Percentiles rank a stretch among this genome's conserved stretches.
Evolutionary conservation across 2,888 invertebrate species (phyloP).

Genomic region (Plagodis pulveraria): DNA sequence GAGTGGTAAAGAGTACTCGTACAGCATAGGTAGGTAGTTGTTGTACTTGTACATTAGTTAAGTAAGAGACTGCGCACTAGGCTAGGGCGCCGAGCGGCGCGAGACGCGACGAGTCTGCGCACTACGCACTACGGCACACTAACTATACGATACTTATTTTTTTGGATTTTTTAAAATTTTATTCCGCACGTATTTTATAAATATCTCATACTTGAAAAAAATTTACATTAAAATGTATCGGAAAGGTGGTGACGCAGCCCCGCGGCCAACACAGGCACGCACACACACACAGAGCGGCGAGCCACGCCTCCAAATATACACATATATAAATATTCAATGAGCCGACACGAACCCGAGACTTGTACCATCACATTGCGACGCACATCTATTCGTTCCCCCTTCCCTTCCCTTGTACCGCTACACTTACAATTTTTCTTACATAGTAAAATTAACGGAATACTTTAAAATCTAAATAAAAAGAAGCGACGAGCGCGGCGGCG

Average conservation of each 20-base stretch:
- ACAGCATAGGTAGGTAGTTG: too few species aligned
- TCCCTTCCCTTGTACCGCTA: slow-evolving; percentile 79
- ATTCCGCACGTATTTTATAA: slow-evolving; percentile 82
- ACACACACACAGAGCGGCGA: slow-evolving; percentile 38
- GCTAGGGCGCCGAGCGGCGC: slow-evolving; percentile 28
- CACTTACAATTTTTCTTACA: slow-evolving; percentile 77
- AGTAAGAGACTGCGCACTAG: slow-evolving; percentile 42
- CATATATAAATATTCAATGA: slow-evolving; percentile 63
- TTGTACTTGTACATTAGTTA: background rate
- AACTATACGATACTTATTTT: slow-evolving; percentile 67
- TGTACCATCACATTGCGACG: slow-evolving; percentile 76
- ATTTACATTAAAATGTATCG: slow-evolving; percentile 81
- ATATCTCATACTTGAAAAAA: slow-evolving; percentile 84
- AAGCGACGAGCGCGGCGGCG: slow-evolving; percentile 52
- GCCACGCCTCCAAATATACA: slow-evolving; percentile 51
- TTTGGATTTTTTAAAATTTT: slow-evolving; percentile 71
- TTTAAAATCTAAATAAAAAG: slow-evolving; percentile 80
- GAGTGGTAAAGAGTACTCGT: too few species aligned
- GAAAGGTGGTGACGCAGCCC: slow-evolving; percentile 43
- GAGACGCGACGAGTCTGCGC: slow-evolving; percentile 29
- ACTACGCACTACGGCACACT: slow-evolving; percentile 41
- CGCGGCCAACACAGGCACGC: slow-evolving; percentile 30
- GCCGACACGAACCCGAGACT: slow-evolving; percentile 65
- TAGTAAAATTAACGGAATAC: slow-evolving; percentile 84
- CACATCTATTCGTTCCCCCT: slow-evolving; percentile 76